Conservation (phyloP, 1,140 invertebrate genomes). For the Adelges cooleyi region DNA sequence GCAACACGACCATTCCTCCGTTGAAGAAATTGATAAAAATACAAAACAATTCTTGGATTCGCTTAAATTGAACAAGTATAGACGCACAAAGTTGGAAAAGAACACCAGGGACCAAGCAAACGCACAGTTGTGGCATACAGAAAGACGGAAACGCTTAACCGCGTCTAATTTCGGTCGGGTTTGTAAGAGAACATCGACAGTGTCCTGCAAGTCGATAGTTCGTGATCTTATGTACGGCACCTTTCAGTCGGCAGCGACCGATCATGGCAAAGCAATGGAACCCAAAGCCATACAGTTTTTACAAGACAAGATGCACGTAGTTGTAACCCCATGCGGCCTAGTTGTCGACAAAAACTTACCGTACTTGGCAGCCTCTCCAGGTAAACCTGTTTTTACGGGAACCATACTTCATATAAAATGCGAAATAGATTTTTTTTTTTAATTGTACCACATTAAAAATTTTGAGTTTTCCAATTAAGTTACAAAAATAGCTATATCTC, state of each 20-base stretch:
- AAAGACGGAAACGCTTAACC: not conserved
- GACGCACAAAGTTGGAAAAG: constrained; percentile 4
- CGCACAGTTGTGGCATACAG: not conserved
- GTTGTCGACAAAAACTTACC: not conserved
- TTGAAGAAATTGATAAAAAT: too few species aligned
- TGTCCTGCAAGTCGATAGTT: not conserved
- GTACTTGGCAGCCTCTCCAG: not conserved
- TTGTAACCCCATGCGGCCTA: not conserved
- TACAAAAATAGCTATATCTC: too few species aligned
- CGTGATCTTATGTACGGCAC: not conserved
- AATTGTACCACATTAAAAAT: too few species aligned
- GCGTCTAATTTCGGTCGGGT: constrained; percentile 10
- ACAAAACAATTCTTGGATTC: too few species aligned
- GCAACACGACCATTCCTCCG: too few species aligned
- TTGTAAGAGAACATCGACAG: not conserved
- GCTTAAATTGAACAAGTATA: too few species aligned
- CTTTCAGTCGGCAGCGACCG: not conserved
- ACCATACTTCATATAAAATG: too few species aligned
- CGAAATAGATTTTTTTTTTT: too few species aligned
- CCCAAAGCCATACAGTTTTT: not conserved
- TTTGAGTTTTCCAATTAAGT: too few species aligned
- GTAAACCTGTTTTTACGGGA: not conserved
- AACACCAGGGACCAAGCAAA: not conserved
- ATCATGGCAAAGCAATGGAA: not conserved
- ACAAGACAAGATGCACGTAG: not conserved